phyloP scores from a whole-genome alignment of 2,888 invertebrate species.

The Drosophila meridionalis region DNA sequence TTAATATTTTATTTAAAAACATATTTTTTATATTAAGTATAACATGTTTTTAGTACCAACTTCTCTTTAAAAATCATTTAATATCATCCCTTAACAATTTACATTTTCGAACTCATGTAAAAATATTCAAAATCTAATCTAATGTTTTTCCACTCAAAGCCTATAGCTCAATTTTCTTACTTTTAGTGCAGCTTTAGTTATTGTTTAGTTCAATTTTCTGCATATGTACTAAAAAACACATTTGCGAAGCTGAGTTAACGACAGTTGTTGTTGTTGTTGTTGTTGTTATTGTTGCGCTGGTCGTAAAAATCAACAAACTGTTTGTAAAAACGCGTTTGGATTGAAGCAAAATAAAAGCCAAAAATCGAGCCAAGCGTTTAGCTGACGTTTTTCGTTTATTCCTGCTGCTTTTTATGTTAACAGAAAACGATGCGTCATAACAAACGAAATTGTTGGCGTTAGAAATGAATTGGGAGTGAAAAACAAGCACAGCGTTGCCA shows the following conservation, averaged over 20 bases:
- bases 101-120: neutral
- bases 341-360: conserved; percentile 12
- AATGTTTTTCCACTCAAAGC: neutral
- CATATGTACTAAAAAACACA: neutral
- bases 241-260: neutral
- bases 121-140: neutral
- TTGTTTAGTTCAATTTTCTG: neutral
- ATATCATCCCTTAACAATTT: neutral
- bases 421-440: conserved; percentile 16
- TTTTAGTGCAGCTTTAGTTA: neutral
- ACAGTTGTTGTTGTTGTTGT: neutral
- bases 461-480: conserved; percentile 1
- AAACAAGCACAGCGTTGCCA: conserved; percentile 2
- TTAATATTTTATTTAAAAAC: no score
- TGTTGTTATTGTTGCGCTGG: neutral
- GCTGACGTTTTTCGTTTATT: neutral
- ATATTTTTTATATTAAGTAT: no score
- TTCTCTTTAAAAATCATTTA: no score
- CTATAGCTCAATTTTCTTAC: neutral
- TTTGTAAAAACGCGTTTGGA: conserved; percentile 13
- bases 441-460: conserved; percentile 9
- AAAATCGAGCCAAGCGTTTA: neutral
- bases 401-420: neutral
- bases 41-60: no score
- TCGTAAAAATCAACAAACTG: conserved; percentile 14